Percentiles rank a stretch among this genome's conserved stretches.
phyloP scores from a whole-genome alignment of 2,888 invertebrate genomes.

The Hydrotaea cyrtoneurina region DNA sequence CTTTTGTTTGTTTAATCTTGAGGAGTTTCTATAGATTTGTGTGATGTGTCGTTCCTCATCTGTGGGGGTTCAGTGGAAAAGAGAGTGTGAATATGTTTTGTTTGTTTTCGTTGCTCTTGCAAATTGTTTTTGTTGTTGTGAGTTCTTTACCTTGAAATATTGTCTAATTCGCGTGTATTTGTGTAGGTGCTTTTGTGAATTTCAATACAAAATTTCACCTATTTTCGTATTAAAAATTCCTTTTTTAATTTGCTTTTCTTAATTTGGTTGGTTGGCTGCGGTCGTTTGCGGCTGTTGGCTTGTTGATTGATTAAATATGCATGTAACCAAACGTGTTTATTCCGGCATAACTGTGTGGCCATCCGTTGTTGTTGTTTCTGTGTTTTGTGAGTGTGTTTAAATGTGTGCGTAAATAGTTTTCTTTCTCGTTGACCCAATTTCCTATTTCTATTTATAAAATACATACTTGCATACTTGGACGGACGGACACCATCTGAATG shows the following conservation, averaged over 20 bases:
- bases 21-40: background rate
- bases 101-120: background rate
- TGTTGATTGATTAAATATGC: conserved; percentile 42
- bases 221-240: conserved; percentile 20
- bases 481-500: background rate
- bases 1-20: no score
- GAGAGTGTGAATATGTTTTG: conserved; percentile 13
- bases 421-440: conserved; percentile 59
- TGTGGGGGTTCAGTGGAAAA: background rate
- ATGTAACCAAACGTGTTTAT: conserved; percentile 41
- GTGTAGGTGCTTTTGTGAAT: background rate
- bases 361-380: background rate
- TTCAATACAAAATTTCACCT: conserved; percentile 27
- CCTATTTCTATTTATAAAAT: conserved; percentile 37
- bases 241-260: conserved; percentile 11
- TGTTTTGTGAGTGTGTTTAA: background rate
- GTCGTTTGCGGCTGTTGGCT: background rate
- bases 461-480: conserved; percentile 10
- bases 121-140: background rate
- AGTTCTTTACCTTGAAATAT: conserved; percentile 29
- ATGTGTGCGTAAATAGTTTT: conserved; percentile 52
- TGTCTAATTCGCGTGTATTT: background rate
- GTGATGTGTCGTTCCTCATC: no score
- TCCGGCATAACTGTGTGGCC: background rate
- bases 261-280: background rate